Evolutionary conservation across 2,888 invertebrate genomes (phyloP), one percentile per base, ranked within the genome.

Genomic region (Rhogogaster chlorosoma): DNA sequence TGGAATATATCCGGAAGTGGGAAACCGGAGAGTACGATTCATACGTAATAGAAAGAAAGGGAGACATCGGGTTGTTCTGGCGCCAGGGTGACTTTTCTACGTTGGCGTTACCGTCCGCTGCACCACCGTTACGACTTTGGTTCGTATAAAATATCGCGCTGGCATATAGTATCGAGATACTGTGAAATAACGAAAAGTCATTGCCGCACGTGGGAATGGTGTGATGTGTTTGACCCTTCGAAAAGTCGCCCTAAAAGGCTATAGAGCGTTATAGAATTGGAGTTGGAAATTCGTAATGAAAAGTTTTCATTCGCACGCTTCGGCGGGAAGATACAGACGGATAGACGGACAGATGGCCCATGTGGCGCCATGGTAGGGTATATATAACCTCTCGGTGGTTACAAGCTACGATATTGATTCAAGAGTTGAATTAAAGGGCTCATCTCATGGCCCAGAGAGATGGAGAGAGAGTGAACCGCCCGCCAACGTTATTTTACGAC

Each of bases 311-410:
- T 29, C 71, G 53, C 53, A 73, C 38, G 71, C 42, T 73, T 22
- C 61, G 22, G 26, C 36, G 22, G 36, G 61, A n/a, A 78, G 57
- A 32, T n/a, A 73, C 22, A 78, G 80, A 80, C 80, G 61, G 38
- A 80, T 26, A 80, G 80, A 80, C 80, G 61, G 38, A 80, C 38
- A 80, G 80, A 80, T 80, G 80, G 80, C 57, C 80, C 80, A 80
- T 80, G 80, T 80, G 80, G 80, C 80, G 80, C 80, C 80, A 61
- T 36, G 61, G 61, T 80, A 18, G 70, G 70, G n/a, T 53, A 38
- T 38, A 38, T 38, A 53, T 49, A 57, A 78, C 78, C 78, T 80
- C 38, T 38, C 61, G 61, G 45, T 22, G 80, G 57, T 38, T 57
- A 22, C 32, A 26, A 80, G 57, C 80, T 61, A 61, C 80, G 80